Conservation (phyloP, 2,888 invertebrate species). For the Autographa gamma region DNA sequence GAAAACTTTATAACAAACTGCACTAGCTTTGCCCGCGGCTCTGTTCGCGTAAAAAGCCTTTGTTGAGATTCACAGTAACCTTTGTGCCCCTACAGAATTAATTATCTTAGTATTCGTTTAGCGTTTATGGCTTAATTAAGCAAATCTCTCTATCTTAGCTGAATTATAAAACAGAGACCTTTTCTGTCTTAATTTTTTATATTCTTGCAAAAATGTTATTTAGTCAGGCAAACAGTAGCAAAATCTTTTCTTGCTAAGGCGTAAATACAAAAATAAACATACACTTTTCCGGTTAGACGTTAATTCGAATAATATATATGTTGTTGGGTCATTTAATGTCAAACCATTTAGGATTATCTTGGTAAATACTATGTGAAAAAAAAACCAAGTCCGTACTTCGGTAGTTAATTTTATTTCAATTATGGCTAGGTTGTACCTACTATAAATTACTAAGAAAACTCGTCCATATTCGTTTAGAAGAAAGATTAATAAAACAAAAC, state of each 20-base stretch:
- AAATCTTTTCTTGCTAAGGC: background rate
- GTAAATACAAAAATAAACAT: too few species aligned
- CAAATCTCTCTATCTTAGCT: background rate
- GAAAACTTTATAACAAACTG: background rate
- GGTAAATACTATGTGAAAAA: too few species aligned
- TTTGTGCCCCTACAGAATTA: background rate
- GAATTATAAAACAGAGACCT: background rate
- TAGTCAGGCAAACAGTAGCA: background rate
- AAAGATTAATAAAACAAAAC: background rate
- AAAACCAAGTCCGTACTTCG: too few species aligned
- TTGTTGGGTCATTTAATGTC: too few species aligned
- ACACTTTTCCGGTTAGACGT: too few species aligned
- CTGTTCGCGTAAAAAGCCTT: background rate
- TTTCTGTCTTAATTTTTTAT: too few species aligned
- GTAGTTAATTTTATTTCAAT: too few species aligned
- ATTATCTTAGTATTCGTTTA: slow-evolving; percentile 3
- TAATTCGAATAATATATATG: too few species aligned
- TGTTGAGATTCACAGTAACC: background rate
- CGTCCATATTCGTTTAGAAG: background rate
- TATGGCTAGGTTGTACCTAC: too few species aligned
- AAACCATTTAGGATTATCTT: too few species aligned
- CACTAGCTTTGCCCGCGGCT: background rate
- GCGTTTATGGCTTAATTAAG: slow-evolving; percentile 5
- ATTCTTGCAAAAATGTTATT: background rate
- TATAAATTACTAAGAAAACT: too few species aligned